phyloP scores from a whole-genome alignment of 2,113 vertebrate genomes.

The Guaruba guarouba region DNA sequence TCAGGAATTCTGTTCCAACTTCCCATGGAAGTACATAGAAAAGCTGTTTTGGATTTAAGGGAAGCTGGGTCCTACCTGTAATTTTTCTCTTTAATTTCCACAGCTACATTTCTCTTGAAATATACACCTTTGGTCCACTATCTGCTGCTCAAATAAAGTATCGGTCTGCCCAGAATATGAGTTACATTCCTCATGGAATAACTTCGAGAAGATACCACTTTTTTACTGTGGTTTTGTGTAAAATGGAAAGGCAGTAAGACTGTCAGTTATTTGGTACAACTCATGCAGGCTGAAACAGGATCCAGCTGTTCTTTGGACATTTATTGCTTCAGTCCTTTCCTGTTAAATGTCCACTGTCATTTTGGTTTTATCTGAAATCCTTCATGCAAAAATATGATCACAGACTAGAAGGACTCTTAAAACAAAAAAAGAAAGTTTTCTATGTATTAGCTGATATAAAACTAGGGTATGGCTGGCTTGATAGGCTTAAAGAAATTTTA shows the following conservation, averaged over 20 bases:
- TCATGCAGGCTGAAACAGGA: slow-evolving; percentile 42
- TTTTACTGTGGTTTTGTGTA: slow-evolving; percentile 25
- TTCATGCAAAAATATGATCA: slow-evolving; percentile 36
- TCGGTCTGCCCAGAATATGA: neutral
- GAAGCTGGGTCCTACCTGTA: neutral
- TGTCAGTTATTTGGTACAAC: slow-evolving; percentile 50
- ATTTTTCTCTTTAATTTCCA: slow-evolving; percentile 42
- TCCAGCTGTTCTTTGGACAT: slow-evolving; percentile 65
- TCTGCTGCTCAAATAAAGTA: neutral
- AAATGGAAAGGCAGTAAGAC: slow-evolving; percentile 53
- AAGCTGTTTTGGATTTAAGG: neutral
- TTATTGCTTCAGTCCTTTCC: slow-evolving; percentile 55
- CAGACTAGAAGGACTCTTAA: slow-evolving; percentile 8
- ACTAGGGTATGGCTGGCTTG: neutral
- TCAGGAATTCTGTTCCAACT: neutral
- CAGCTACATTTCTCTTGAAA: neutral
- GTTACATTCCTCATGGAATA: slow-evolving; percentile 18
- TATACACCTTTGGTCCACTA: neutral
- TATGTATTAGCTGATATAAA: neutral
- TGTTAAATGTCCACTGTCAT: slow-evolving; percentile 64
- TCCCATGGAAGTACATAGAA: neutral
- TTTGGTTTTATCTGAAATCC: slow-evolving; percentile 53
- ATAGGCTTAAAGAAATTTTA: slow-evolving; percentile 4
- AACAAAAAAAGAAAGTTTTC: neutral
- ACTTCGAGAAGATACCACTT: slow-evolving; percentile 26